Base-by-base conservation (phyloP, 2,888 invertebrate genomes). In the Acrobasis repandana region DNA sequence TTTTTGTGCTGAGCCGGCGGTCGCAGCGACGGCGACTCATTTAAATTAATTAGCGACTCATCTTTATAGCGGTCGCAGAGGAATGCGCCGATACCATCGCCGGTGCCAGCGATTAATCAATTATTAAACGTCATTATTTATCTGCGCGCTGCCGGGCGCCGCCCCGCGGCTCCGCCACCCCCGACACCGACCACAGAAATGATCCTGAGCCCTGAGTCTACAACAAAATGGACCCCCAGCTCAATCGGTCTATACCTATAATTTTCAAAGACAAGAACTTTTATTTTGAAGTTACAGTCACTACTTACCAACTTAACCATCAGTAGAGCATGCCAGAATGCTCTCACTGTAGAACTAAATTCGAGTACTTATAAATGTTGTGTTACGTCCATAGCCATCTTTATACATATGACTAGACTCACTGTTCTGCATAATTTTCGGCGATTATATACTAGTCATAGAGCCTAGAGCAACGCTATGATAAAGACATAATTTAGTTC, bases 71-170 rank as follows among this genome's bases (percentile, higher is more conserved):
- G 73, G 70, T 66, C 66, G 71, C 63, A 70, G 70, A 58, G 73
- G 72, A 70, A 73, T 72, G 77, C 65, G 68, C 64, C 72, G 79
- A 79, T 80, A 79, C 67, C 72, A 82, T 82, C 80, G 50, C 76
- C 72, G 75, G 75, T 73, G 77, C 76, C 62, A 67, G 72, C 76
- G 75, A 88, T 88, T 86, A 84, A 89, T 90, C 89, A 90, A 86
- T 85, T 83, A 88, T 83, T 80, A 84, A 82, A 86, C 83, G 85
- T 88, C 86, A 87, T 89, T 85, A 88, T 85, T 89, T 78, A 87
- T 70, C 67, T 61, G 63, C 69, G 64, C 69, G 67, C 68, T 71
- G 68, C 71, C 73, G 70, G 73, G 73, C 73, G 72, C 72, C 71
- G 65, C 72, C 71, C 68, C 65, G 61, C 58, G 54, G 58, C 57